Conservation (phyloP, 2,113 vertebrate genomes). For the Mesocricetus auratus region DNA sequence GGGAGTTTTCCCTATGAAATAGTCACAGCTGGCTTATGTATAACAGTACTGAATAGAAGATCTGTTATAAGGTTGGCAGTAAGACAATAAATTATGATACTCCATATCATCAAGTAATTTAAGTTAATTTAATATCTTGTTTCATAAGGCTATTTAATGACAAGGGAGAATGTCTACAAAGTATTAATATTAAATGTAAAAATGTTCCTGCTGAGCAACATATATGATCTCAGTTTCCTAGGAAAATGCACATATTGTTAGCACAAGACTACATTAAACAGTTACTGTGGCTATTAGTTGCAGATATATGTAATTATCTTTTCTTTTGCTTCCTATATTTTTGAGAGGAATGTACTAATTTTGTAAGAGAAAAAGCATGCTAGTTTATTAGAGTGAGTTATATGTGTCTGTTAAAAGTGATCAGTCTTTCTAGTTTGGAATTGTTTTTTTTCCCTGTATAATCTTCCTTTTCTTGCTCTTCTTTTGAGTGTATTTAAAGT, state of each 20-base stretch:
- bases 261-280: neutral
- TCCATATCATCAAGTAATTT: constrained; percentile 61
- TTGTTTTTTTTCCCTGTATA: constrained; percentile 17
- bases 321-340: constrained; percentile 20
- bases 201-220: constrained; percentile 7
- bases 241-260: constrained; percentile 28
- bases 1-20: neutral
- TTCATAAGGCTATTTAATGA: constrained; percentile 56
- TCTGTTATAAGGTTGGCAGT: neutral
- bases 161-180: constrained; percentile 42
- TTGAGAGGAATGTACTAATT: constrained; percentile 26
- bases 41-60: neutral
- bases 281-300: neutral
- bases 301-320: constrained; percentile 5
- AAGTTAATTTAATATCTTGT: constrained; percentile 63
- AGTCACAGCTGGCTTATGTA: neutral
- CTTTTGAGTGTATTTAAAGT: constrained; percentile 34
- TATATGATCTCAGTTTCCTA: constrained; percentile 9
- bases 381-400: constrained; percentile 23
- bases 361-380: neutral
- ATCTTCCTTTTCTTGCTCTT: constrained; percentile 5
- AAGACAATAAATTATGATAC: constrained; percentile 38
- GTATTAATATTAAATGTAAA: constrained; percentile 67
- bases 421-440: constrained; percentile 19
- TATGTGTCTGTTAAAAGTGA: neutral